Evolutionary conservation across 2,888 invertebrate genomes (phyloP), one percentile per base, ranked within the genome.

Genomic region (Cosmorhoe ocellata): DNA sequence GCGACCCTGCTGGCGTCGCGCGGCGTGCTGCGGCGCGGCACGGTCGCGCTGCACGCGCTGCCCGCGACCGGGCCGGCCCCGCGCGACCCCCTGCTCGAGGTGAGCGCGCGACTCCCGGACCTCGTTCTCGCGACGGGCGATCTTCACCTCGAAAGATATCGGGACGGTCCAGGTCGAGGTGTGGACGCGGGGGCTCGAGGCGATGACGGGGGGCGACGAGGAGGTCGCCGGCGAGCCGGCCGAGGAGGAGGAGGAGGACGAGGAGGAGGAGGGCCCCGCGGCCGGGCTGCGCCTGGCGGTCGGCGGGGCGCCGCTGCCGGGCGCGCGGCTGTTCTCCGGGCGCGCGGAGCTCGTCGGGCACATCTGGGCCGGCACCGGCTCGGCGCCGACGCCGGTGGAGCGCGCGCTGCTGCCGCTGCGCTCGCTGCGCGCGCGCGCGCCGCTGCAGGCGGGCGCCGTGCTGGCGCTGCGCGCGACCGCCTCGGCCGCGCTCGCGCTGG

Each of bases 361-460:
- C 73, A 74, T 86, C 70, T 86, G 86, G 86, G 71, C 81, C 38
- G 86, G 84, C 69, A 58, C 81, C 47, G 86, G 73, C 66, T 71
- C 76, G 66, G 44, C 58, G 64, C 70, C 81, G 31, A 76, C 79
- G 59, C 55, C 70, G 24, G 82, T 64, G 67, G 63, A 79, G 73
- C 84, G 85, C 63, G 81, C 69, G 32, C 54, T 66, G 33, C 18
- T 48, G 33, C 51, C 46, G 66, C 61, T 46, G 69, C 63, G 46
- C 50, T 51, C 46, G 42, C 31, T 58, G 52, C 48, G 53, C 51
- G 61, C 48, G 56, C 56, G 56, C 31, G 50, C 62, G 58, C 49
- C 64, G 43, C 56, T 67, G 48, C 67, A 67, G 55, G 63, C 56
- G 54, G 74, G 72, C 40, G 65, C 58, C 51, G 54, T 61, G 69